Evolutionary conservation across 2,888 invertebrate species (phyloP), one percentile per base, ranked within the genome.

Genomic region (Trichogramma evanescens): DNA sequence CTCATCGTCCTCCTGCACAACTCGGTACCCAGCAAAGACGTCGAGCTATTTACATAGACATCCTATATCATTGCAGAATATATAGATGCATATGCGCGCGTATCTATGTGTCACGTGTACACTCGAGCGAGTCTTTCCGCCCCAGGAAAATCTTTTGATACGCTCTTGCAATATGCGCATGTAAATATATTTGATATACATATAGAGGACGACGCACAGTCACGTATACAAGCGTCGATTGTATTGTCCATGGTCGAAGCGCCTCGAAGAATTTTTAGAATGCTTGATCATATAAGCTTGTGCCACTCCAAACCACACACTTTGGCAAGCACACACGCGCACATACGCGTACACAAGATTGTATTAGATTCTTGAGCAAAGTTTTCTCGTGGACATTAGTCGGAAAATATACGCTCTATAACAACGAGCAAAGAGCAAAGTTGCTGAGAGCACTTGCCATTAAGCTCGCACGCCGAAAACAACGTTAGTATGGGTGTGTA

Each of bases 291-390:
- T 13, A 13, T 13, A 13, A 13, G 13, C 13, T 13, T 13, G 13
- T 2, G 13, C 13, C 13, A 13, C 13, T 13, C 13, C 13, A 13
- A 13, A 13, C 13, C 13, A 13, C 13, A 13, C 13, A 13, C 13
- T 13, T 13, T 13, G 13, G 13, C 13, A 13, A 13, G 13, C 13
- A 13, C 13, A 13, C 13, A 13, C 13, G 13, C 13, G 13, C 13
- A 13, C 13, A 76, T 74, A 74, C 74, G 69, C 71, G 73, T 72
- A 72, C 72, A 65, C 69, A 70, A 71, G 70, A 73, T 74, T 72
- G 76, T 76, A 77, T 77, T 76, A 75, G 75, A 76, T 77, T 76
- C 76, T 77, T 75, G 74, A 72, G 70, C 72, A 74, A 75, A 76
- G 76, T 75, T 76, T 76, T 75, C 75, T 70, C 74, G 73, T 70